phyloP scores from a whole-genome alignment of 2,888 invertebrate species.

The Lithophane leautieri region DNA sequence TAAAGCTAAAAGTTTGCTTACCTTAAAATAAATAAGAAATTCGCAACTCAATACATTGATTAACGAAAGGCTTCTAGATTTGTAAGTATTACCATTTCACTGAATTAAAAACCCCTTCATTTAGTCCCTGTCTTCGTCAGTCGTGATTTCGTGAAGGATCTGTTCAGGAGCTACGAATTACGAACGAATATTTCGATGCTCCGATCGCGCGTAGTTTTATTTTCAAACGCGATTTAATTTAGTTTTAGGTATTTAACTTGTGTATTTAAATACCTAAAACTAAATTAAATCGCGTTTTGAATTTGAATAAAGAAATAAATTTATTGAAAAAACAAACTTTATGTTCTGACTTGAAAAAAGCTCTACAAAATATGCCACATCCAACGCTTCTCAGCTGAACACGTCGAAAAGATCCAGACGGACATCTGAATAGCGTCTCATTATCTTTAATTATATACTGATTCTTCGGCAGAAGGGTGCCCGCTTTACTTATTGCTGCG shows the following conservation, averaged over 20 bases:
- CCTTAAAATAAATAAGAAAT: constrained; percentile 45
- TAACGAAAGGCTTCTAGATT: constrained; percentile 70
- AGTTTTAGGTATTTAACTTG: not conserved
- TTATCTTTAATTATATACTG: constrained; percentile 90
- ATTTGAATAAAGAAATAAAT: not conserved
- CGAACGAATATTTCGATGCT: constrained; percentile 57
- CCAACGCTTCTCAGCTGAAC: constrained; percentile 63
- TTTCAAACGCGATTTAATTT: not conserved
- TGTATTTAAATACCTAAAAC: no score
- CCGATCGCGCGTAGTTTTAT: not conserved
- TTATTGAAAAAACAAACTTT: rapidly evolving
- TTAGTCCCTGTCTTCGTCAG: constrained; percentile 84
- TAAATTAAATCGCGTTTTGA: no score
- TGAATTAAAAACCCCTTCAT: constrained; percentile 87
- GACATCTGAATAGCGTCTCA: constrained; percentile 90
- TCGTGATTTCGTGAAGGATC: constrained; percentile 80
- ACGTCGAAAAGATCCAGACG: constrained; percentile 83
- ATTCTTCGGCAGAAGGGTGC: constrained; percentile 83
- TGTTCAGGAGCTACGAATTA: constrained; percentile 70
- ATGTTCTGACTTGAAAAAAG: not conserved
- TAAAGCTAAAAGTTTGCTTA: not conserved
- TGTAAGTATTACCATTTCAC: constrained; percentile 81
- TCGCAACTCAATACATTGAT: constrained; percentile 65
- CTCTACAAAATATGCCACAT: constrained; percentile 62
- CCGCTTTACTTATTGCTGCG: constrained; percentile 76